Conservation (phyloP, 2,113 vertebrate species). For the Gasterosteus nipponicus region DNA sequence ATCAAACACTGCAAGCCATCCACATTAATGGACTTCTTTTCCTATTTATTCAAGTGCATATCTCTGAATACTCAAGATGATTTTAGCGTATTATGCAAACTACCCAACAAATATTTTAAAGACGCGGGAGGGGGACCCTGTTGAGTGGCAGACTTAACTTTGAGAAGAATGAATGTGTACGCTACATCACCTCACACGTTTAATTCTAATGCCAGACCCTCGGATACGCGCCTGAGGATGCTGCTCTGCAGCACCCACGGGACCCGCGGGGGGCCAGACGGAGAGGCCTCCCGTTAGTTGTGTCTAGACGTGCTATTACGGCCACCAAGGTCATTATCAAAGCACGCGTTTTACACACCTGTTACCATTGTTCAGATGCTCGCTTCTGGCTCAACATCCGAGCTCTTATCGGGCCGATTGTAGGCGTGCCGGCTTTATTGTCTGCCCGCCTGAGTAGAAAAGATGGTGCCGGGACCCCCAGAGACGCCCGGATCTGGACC, state of each 20-base stretch:
- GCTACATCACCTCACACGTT: slow-evolving; percentile 10
- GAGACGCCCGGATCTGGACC: slow-evolving; percentile 59
- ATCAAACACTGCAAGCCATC: slow-evolving; percentile 83
- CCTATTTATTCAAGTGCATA: slow-evolving; percentile 77
- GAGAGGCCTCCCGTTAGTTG: slow-evolving; percentile 63
- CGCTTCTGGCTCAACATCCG: slow-evolving; percentile 70
- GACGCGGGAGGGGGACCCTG: neutral
- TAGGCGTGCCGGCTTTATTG: slow-evolving; percentile 76
- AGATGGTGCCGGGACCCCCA: slow-evolving; percentile 68
- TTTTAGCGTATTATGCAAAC: slow-evolving; percentile 70
- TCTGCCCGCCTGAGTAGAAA: slow-evolving; percentile 66
- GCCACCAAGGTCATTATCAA: slow-evolving; percentile 76
- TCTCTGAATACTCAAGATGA: slow-evolving; percentile 77
- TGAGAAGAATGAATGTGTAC: neutral
- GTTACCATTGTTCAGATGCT: slow-evolving; percentile 76
- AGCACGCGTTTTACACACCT: slow-evolving; percentile 75
- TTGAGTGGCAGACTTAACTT: slow-evolving; percentile 47
- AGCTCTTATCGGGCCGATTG: slow-evolving; percentile 73
- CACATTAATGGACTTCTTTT: slow-evolving; percentile 77
- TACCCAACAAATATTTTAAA: slow-evolving; percentile 63
- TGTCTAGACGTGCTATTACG: slow-evolving; percentile 77
- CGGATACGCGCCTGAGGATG: slow-evolving; percentile 5
- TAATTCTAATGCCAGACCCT: slow-evolving; percentile 27
- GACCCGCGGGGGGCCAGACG: slow-evolving; percentile 59
- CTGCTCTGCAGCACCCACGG: slow-evolving; percentile 37